These are phyloP conservation scores for Noctua pronuba DNA, from an alignment of 2,888 invertebrate genomes.

Conservation along the genomic window DNA sequence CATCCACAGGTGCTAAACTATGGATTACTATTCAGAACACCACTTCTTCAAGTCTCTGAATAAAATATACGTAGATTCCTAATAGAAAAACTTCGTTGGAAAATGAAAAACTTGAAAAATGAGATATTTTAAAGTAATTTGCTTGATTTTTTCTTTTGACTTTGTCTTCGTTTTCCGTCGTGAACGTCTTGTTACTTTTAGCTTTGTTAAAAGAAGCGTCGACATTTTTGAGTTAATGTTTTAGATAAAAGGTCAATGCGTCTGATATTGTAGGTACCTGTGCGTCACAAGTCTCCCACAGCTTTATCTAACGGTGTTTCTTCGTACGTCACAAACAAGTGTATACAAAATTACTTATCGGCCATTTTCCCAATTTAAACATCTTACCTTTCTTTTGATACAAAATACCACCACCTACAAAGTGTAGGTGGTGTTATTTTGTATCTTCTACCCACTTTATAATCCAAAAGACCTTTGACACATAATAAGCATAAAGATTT, in stretches of 20 bases:
- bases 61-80: slow-evolving; percentile 28
- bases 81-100: slow-evolving; percentile 23
- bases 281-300: neutral
- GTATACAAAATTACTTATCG: neutral
- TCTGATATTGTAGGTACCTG: neutral
- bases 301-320: too few species aligned
- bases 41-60: slow-evolving; percentile 15
- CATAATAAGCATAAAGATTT: neutral
- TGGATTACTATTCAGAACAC: slow-evolving; percentile 37
- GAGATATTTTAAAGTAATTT: slow-evolving; percentile 30
- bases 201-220: neutral
- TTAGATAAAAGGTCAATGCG: neutral
- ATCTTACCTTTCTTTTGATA: neutral
- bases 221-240: neutral
- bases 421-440: too few species aligned
- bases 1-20: slow-evolving; percentile 21
- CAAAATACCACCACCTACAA: neutral
- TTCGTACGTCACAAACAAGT: neutral
- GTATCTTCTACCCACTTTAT: neutral
- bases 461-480: neutral
- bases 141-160: neutral
- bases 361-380: neutral
- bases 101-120: slow-evolving; percentile 18
- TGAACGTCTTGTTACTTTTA: neutral
- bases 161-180: slow-evolving; percentile 15